Percentiles rank a stretch among this genome's conserved stretches.
Evolutionary conservation across 2,113 vertebrate genomes (phyloP).

Genomic region (Sphaerodactylus townsendi): DNA sequence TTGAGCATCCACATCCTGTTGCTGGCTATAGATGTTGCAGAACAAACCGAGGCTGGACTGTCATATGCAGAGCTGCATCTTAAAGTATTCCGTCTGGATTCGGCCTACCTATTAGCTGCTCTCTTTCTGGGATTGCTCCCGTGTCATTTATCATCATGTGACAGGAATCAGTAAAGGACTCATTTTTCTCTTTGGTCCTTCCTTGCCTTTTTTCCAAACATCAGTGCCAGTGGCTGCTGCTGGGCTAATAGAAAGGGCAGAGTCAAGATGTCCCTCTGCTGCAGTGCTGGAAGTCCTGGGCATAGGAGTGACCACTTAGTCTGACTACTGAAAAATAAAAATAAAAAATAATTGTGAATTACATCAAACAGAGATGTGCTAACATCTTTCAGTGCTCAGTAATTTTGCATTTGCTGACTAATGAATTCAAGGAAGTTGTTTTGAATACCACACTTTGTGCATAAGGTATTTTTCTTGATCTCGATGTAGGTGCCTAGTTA

Average conservation of each 20-base stretch:
- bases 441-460: not conserved
- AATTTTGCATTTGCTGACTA: conserved; percentile 2
- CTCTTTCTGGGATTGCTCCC: not conserved
- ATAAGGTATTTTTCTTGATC: not conserved
- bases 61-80: no score
- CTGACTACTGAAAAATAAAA: not conserved
- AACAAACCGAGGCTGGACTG: not conserved
- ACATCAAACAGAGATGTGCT: not conserved
- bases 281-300: not conserved
- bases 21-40: not conserved
- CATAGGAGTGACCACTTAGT: not conserved
- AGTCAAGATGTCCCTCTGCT: not conserved
- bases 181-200: not conserved
- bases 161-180: no score
- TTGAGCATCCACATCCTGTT: no score
- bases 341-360: not conserved
- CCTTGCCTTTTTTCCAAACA: not conserved
- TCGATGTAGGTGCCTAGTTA: not conserved
- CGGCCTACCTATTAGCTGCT: not conserved
- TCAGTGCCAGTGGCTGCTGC: not conserved
- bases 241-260: not conserved
- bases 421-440: not conserved
- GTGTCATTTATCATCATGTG: not conserved
- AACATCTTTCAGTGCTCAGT: fast-evolving
- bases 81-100: not conserved